These are phyloP conservation scores for Paragorgia papillata DNA, from an alignment of 92 coral and sea anemone genomes.

Conservation along the genomic window DNA sequence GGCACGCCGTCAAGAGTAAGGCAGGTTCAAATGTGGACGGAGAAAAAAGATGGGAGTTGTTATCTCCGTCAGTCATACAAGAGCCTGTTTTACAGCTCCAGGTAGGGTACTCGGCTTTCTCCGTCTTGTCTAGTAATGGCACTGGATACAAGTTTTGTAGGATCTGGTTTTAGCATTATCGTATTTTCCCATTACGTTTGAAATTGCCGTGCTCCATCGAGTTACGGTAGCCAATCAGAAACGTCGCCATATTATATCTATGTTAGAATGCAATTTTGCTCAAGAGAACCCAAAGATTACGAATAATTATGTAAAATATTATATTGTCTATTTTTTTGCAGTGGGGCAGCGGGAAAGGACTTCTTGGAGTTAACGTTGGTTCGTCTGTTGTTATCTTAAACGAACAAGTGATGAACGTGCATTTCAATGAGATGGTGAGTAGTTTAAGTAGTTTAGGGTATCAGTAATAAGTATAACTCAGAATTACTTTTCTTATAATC, in stretches of 20 bases:
- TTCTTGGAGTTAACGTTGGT: constrained; percentile 84
- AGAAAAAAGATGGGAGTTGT: constrained; percentile 83
- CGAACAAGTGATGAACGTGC: constrained; percentile 98
- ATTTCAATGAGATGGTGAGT: constrained; percentile 79
- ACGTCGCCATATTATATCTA: too few relatives aligned
- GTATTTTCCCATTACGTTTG: too few relatives aligned
- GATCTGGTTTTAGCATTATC: too few relatives aligned
- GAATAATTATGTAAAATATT: too few relatives aligned
- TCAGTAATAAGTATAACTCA: background rate
- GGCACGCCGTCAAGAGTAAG: constrained; percentile 72
- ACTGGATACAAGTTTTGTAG: background rate
- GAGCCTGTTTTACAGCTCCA: constrained; percentile 80
- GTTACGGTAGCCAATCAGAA: too few relatives aligned
- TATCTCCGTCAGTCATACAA: constrained; percentile 83
- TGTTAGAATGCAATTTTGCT: too few relatives aligned
- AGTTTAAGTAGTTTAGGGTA: background rate
- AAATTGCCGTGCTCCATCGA: too few relatives aligned
- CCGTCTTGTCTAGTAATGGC: too few relatives aligned
- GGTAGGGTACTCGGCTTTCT: constrained; percentile 47
- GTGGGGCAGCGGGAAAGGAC: constrained; percentile 88
- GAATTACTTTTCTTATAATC: too few relatives aligned
- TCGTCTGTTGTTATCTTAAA: constrained; percentile 88
- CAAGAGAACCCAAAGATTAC: too few relatives aligned
- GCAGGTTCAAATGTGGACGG: constrained; percentile 62
- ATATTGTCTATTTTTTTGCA: constrained; percentile 20